phyloP scores from a whole-genome alignment of 2,797 vertebrate species.

The Podargus strigoides region DNA sequence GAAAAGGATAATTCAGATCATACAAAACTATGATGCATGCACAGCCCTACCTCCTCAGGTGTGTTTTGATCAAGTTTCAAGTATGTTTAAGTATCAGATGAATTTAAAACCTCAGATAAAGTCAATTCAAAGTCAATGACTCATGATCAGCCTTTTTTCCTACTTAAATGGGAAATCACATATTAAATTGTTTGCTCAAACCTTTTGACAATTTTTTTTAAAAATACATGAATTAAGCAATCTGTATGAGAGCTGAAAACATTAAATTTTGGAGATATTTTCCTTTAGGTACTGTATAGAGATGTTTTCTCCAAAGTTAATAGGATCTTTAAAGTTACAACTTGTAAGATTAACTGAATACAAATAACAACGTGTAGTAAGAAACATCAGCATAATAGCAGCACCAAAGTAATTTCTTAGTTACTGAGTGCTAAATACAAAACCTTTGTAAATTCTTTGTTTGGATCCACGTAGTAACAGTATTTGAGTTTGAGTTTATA shows the following conservation, averaged over 20 bases:
- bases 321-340: background rate
- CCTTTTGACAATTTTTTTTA: background rate
- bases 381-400: background rate
- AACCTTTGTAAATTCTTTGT: background rate
- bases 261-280: background rate
- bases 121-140: background rate
- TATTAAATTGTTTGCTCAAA: background rate
- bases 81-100: background rate
- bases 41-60: background rate
- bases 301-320: background rate
- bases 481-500: background rate
- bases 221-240: background rate
- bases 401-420: background rate
- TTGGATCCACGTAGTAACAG: background rate
- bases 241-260: background rate
- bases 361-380: background rate
- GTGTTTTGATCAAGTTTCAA: background rate
- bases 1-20: background rate
- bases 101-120: background rate
- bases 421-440: background rate
- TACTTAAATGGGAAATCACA: fast-evolving
- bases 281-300: background rate
- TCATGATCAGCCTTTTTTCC: background rate
- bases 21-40: background rate
- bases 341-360: background rate